Conservation (phyloP, 2,797 vertebrate genomes). For the Heliangelus exortis region DNA sequence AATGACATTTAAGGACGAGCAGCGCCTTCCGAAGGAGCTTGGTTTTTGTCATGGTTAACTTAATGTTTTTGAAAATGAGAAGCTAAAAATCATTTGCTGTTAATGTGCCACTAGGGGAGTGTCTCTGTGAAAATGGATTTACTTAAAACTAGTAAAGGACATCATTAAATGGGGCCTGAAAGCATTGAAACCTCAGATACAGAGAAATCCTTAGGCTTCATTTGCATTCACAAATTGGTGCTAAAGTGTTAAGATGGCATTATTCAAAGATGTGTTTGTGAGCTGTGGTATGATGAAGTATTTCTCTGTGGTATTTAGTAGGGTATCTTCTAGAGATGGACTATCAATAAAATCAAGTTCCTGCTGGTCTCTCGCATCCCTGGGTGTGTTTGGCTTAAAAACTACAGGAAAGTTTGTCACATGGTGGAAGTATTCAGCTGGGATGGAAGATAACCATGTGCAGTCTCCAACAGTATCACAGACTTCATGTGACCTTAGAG, state of each 20-base stretch:
- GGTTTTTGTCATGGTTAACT: not conserved
- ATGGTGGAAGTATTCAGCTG: not conserved
- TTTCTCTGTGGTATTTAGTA: not conserved
- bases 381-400: not conserved
- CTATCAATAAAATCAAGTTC: not conserved
- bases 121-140: not conserved
- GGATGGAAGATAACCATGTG: not conserved
- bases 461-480: not conserved
- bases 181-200: not conserved
- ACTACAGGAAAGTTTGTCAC: not conserved
- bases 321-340: not conserved
- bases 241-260: not conserved
- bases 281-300: not conserved
- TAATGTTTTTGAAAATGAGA: conserved; percentile 1
- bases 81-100: not conserved
- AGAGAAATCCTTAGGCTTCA: not conserved
- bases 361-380: not conserved
- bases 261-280: not conserved
- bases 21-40: not conserved
- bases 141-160: not conserved
- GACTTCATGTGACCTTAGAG: not conserved
- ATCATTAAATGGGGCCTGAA: not conserved
- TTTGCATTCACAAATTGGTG: not conserved
- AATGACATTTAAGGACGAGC: not conserved
- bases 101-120: not conserved